Evolutionary conservation across 2,888 invertebrate species (phyloP), one percentile per base, ranked within the genome.

Genomic region (Atethmia centrago): DNA sequence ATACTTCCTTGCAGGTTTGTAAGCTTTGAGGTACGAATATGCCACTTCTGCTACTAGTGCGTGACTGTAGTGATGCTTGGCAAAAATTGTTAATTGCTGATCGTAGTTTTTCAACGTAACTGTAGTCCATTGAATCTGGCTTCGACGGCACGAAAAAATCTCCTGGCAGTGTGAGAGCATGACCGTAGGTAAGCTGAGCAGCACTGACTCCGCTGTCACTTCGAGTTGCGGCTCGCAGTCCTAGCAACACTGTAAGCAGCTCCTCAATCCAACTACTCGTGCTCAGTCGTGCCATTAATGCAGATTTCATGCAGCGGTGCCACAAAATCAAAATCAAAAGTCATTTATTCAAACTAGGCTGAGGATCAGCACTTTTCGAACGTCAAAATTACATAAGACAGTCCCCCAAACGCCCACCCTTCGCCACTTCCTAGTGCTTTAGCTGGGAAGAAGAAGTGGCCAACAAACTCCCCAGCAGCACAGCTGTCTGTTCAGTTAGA

Each of bases 1-100:
- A 82, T 12, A 84, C 79, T 40, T 70, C 62, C 0, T 72, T 42
- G 42, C 82, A 78, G 2, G 72, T 61, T 4, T 67, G 47, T 49
- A 82, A 19, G 61, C 69, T 66, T 14, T 51, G 62, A 10, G 75
- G 75, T 16, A 82, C 55, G 25, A 81, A 80, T 12, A 67, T 28
- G 3, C 49, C 45, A 1, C n/a, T 55, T 12, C 45, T 56, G 53
- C 47, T 66, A 10, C 40, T 68, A 16, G 14, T 51, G 8, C 25
- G 68, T 31, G 51, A n/a, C 51, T n/a, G n/a, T 51, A n/a, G 3
- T n/a, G 12, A 12, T 12, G 51, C 51, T 51, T 51, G 51, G 5
- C 51, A 2, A 12, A 51, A 51, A n/a, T 5, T n/a, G 51, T n/a
- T 51, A n/a, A 51, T 51, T n/a, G n/a, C 51, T 51, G 51, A n/a